Base-by-base conservation (phyloP, 1,140 invertebrate species). In the Metaphire vulgaris region DNA sequence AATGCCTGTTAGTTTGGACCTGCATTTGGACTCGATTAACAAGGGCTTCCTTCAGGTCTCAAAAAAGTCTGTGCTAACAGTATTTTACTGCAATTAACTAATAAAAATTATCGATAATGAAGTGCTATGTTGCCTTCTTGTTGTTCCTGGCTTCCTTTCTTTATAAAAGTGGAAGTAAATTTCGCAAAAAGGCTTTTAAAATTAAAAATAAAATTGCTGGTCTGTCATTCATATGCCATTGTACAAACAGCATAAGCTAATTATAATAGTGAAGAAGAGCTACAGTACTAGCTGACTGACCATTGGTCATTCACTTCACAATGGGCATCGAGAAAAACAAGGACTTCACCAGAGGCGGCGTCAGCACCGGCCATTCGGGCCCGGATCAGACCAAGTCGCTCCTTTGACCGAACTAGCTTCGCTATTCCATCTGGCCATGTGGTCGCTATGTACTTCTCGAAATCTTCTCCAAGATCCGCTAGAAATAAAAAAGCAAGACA, bases 321-420 rank as follows among this genome's bases (percentile, higher is more conserved):
- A 86, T 99, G 97, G 26, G 95, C 97, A 87, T 99, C 97, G 66
- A 99, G 89, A 87, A 97, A 99, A 21, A 96, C 98, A 15, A 99
- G 89, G 0, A 98, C 94, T 0, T 92, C 90, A 0, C 93, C 96
- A 34, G 90, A 92, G 67, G 96, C 94, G 76, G 95, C 95, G 32
- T 89, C 90, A n/a, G 95, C 92, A 1, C 96, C 93, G 72, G 96
- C 86, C 12, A 99, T 87, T 77, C 96, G 88, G 0, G 96, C 96
- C 79, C 96, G 89, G 79, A 98, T 98, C 75, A 99, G 88, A n/a
- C 97, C 97, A 87, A 95, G 92, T 74, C 97, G 88, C 83, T 89
- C 88, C 29, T 89, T 88, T 1, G 94, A 96, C 81, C 91, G 76
- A 0, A 86, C 82, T 26, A 85, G 81, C 32, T 79, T 79, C 16